Base-by-base conservation (phyloP, 2,888 invertebrate genomes). In the Dynastes grantii region DNA sequence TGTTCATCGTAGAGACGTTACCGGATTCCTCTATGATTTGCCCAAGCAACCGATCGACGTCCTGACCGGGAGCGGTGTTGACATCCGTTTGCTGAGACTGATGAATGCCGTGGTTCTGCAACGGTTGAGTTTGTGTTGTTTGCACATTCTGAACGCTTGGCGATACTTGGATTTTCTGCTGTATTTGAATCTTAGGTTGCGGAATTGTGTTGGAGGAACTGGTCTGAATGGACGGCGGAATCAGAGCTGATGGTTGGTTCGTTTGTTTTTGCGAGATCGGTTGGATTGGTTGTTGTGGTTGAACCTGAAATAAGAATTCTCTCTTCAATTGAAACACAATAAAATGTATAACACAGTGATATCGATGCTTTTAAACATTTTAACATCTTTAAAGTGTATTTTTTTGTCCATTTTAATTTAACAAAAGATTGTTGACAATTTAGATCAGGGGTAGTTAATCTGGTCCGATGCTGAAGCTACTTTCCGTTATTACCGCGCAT, bases 41-140 rank as follows among this genome's bases (percentile, higher is more conserved):
- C 6, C 88, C 88, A 16, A 88, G 79, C 6, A 88, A 81, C 79
- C 87, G 87, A 68, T 89, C 89, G 9, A 88, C 87, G 32, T 88
- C 88, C 32, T 85, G 87, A 78, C 83, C 53, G 16, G 77, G 64
- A 2, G 64, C 55, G 49, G 16, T n/a, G 40, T 45, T 55, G 55
- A 61, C 49, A 63, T 61, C 61, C 76, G 76, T 9, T 32, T 29
- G 63, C 29, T 63, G 63, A 5, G 55, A 1, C 37, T 63, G 80
- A 68, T 53, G 79, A 64, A 70, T 81, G 13, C 71, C 78, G 53
- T 82, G 82, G 68, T 79, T 78, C 40, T 79, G 82, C 65, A 80
- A 82, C 8, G 81, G 79, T 65, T 83, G 84, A 11, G 81, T 78
- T 67, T 81, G 81, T 71, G 78, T 82, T 32, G 78, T 76, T 67